A percentile compares a stretch with the other conserved stretches of the same genome.
Conservation (phyloP, 2,797 vertebrate species). For the Sebastes paucispinis region DNA sequence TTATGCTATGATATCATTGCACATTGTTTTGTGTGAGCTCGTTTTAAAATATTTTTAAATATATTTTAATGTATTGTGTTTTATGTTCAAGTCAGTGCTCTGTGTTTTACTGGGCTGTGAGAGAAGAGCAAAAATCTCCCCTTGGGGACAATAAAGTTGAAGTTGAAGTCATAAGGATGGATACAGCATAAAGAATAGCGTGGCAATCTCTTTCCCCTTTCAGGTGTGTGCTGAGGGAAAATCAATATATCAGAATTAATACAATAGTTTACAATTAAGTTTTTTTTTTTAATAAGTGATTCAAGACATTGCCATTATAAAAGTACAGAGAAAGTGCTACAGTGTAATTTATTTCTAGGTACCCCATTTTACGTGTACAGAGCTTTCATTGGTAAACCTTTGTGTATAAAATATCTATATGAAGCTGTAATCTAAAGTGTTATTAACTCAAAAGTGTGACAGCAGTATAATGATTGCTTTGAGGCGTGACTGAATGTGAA, state of each 20-base stretch:
- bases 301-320: neutral
- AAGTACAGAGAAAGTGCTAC: neutral
- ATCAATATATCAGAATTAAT: neutral
- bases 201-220: neutral
- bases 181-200: neutral
- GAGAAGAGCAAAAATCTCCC: neutral
- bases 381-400: neutral
- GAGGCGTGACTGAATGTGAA: neutral
- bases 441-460: conserved; percentile 12
- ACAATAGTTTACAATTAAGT: neutral
- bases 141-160: neutral
- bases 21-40: neutral
- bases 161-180: neutral
- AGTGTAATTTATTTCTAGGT: neutral
- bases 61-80: neutral
- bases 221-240: neutral
- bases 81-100: neutral
- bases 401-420: neutral
- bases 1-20: neutral
- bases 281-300: neutral
- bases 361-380: neutral
- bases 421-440: neutral
- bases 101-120: neutral
- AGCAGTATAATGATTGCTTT: neutral
- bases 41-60: neutral